Percentiles rank a stretch among this genome's conserved stretches.
Evolutionary conservation across 2,113 vertebrate genomes (phyloP).

Genomic region (Semnornis frantzii): DNA sequence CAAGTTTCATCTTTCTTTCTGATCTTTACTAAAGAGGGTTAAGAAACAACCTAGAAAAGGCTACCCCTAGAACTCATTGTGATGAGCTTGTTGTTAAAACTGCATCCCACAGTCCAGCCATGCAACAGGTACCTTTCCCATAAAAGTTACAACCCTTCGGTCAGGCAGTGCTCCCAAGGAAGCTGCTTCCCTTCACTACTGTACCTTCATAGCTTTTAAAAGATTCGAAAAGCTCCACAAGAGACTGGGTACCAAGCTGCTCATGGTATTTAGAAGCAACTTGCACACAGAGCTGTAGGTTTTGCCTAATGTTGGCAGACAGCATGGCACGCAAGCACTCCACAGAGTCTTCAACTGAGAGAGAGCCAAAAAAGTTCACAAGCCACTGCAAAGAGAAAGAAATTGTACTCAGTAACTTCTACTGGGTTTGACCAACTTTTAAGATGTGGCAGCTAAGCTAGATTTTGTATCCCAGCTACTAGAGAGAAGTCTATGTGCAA

Average conservation of each 20-base stretch:
- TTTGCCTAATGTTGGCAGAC: slow-evolving; percentile 90
- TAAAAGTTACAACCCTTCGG: background rate
- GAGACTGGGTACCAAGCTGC: slow-evolving; percentile 86
- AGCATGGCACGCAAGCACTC: slow-evolving; percentile 91
- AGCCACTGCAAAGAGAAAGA: slow-evolving; percentile 82
- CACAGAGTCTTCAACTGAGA: slow-evolving; percentile 90
- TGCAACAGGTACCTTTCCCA: background rate
- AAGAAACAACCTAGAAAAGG: background rate
- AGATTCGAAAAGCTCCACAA: slow-evolving; percentile 93
- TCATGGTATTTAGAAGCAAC: slow-evolving; percentile 94
- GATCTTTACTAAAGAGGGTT: background rate
- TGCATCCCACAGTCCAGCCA: background rate
- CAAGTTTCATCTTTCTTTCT: background rate
- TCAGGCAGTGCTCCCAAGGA: background rate
- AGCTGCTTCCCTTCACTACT: background rate
- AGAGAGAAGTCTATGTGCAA: background rate
- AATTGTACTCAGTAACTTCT: background rate
- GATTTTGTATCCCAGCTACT: background rate
- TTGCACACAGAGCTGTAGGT: slow-evolving; percentile 90
- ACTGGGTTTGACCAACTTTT: background rate
- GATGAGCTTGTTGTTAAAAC: background rate
- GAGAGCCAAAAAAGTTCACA: slow-evolving; percentile 90
- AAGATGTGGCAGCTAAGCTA: background rate
- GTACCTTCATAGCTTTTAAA: slow-evolving; percentile 95
- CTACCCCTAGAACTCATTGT: background rate